Evolutionary conservation across 2,888 invertebrate genomes (phyloP), one percentile per base, ranked within the genome.

Genomic region (Torymus aiolomorphi): DNA sequence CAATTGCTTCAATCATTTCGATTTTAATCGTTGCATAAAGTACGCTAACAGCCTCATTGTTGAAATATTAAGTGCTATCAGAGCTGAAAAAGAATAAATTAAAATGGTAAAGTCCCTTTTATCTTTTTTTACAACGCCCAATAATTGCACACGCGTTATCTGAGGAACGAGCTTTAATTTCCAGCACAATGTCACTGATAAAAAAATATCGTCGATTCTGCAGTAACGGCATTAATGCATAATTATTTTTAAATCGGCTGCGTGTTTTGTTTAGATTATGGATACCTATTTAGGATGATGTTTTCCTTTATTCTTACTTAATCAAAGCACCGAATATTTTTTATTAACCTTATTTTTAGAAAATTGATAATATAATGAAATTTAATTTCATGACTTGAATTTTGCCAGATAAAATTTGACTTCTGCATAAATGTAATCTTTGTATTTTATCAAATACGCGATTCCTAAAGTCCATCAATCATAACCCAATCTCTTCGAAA

Each of bases 41-140:
- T 24, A 24, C 51, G 8, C 51, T 52, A 72, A 72, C 71, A 42
- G 24, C 71, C n/a, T 49, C 61, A 61, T 72, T 72, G 71, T 72
- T 62, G 57, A n/a, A 72, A 72, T 49, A 72, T 72, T 52, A 62
- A 72, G 49, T 49, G 18, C 51, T 61, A 52, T 72, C 71, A 52
- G 71, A 51, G 71, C 24, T 51, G 2, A 16, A 54, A 67, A 54
- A 61, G 54, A 20, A 24, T 2, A 61, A 49, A 51, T 51, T 4
- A 10, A 51, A 20, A 24, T 59, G 2, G 59, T 42, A 61, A 61
- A 51, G 14, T 57, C 24, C 61, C 71, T n/a, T 72, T 72, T 72
- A 24, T 31, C n/a, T 14, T 52, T 31, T 24, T 14, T 56, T 69
- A 61, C 18, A 61, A 72, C 24, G 61, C 24, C 16, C 59, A 51